Evolutionary conservation across 2,888 invertebrate species (phyloP), one percentile per base, ranked within the genome.

Genomic region (Lepetodrilus schrolli): DNA sequence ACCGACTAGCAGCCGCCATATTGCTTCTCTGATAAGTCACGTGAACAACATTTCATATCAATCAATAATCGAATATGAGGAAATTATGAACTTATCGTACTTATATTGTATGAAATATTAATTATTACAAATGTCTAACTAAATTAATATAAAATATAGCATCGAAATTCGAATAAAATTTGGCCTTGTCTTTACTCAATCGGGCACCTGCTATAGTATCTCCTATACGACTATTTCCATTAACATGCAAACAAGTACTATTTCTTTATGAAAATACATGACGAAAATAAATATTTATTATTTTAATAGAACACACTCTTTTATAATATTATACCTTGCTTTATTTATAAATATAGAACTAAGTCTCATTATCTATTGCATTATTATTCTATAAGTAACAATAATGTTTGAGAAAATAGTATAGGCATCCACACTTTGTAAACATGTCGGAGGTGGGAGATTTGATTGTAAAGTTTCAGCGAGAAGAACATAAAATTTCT

Each of bases 381-480:
- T 47, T 3, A 47, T 17, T 47, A 47, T 47, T 7, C 17, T 8
- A n/a, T n/a, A n/a, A n/a, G n/a, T n/a, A n/a, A n/a, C n/a, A n/a
- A n/a, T 8, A 43, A 17, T 43, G 43, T 4, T 13, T 43, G 17
- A 17, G 43, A 43, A 43, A 26, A 23, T 51, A 23, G 21, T 26
- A 4, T 26, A 20, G n/a, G 7, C 30, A 23, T 23, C n/a, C 51
- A 51, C 38, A 38, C 43, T 38, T 38, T 21, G 38, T 66, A 66
- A 66, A 66, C 43, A 66, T 66, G 66, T 38, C 66, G 49, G 80
- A 78, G 70, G 79, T 79, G 76, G 80, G 78, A 75, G 82, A 84
- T 80, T 78, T 97, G 78, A 93, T 94, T 83, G 94, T 98, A 5
- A 97, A 97, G 93, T 98, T 97, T 97, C 95, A 95, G 90, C 96